phyloP scores from a whole-genome alignment of 2,888 invertebrate genomes.

The Leptinotarsa rubiginosa region DNA sequence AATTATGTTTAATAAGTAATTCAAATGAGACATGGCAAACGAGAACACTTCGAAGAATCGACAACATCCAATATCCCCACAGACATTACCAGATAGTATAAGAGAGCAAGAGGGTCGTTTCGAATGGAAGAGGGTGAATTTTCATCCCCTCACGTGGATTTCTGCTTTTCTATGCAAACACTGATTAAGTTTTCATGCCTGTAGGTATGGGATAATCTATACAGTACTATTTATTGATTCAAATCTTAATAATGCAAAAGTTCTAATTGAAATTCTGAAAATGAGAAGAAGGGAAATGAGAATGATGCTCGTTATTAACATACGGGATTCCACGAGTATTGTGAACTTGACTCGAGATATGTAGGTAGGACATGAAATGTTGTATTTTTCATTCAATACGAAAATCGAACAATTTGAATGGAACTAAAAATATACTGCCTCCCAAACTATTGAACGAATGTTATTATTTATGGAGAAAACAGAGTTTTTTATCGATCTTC shows the following conservation, averaged over 20 bases:
- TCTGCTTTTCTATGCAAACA: conserved; percentile 60
- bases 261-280: conserved; percentile 55
- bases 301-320: conserved; percentile 2
- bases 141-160: conserved; percentile 55
- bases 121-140: conserved; percentile 52
- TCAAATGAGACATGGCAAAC: conserved; percentile 36
- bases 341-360: no score
- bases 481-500: no score
- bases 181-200: conserved; percentile 62
- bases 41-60: conserved; percentile 35
- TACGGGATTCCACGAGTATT: background rate
- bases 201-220: conserved; percentile 59
- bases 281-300: conserved; percentile 18
- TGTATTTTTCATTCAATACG: no score
- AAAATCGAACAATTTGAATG: no score
- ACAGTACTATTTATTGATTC: conserved; percentile 55
- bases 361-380: no score
- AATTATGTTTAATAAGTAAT: conserved; percentile 36
- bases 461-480: no score
- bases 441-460: no score
- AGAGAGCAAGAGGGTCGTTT: conserved; percentile 41
- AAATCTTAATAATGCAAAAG: conserved; percentile 54
- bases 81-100: conserved; percentile 24
- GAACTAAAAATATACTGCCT: no score
- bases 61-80: conserved; percentile 32